phyloP scores from a whole-genome alignment of 2,888 invertebrate species.

The Sminthurinus aureus region DNA sequence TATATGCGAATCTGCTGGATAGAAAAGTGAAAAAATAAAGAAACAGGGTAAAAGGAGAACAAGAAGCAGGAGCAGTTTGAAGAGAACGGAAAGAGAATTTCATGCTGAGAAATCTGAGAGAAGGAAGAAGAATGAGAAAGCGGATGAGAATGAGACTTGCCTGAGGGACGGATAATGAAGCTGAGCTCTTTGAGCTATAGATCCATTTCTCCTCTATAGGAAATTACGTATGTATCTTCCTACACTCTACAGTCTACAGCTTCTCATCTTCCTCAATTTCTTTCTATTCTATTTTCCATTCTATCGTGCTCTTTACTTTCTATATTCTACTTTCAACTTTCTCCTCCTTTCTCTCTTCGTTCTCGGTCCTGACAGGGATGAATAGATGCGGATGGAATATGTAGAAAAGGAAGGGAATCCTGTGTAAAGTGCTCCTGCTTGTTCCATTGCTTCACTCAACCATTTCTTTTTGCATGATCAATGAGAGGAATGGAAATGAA shows the following conservation, averaged over 20 bases:
- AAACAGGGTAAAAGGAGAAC: constrained; percentile 7
- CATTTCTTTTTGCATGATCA: constrained; percentile 34
- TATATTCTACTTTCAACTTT: not conserved
- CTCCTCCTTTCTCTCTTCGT: constrained; percentile 6
- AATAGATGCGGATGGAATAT: constrained; percentile 34
- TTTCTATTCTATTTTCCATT: not conserved
- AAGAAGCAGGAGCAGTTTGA: not conserved
- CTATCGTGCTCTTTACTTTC: not conserved
- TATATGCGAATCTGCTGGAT: too few relatives aligned
- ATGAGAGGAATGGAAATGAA: not conserved
- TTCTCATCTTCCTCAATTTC: not conserved
- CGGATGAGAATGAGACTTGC: constrained; percentile 31
- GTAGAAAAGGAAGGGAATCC: constrained; percentile 1
- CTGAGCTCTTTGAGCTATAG: constrained; percentile 24
- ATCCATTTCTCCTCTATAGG: not conserved
- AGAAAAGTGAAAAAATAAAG: not conserved
- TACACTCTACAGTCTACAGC: too few relatives aligned
- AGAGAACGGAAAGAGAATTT: constrained; percentile 13
- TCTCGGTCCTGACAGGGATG: constrained; percentile 22
- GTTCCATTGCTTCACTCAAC: constrained; percentile 20
- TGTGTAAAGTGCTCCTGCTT: constrained; percentile 21
- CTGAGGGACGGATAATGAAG: constrained; percentile 34
- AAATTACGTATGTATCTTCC: not conserved
- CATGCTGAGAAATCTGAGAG: constrained; percentile 36
- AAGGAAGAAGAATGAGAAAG: not conserved